Evolutionary conservation across 2,113 vertebrate genomes (phyloP), one percentile per base, ranked within the genome.

Genomic region (Polypterus senegalus): DNA sequence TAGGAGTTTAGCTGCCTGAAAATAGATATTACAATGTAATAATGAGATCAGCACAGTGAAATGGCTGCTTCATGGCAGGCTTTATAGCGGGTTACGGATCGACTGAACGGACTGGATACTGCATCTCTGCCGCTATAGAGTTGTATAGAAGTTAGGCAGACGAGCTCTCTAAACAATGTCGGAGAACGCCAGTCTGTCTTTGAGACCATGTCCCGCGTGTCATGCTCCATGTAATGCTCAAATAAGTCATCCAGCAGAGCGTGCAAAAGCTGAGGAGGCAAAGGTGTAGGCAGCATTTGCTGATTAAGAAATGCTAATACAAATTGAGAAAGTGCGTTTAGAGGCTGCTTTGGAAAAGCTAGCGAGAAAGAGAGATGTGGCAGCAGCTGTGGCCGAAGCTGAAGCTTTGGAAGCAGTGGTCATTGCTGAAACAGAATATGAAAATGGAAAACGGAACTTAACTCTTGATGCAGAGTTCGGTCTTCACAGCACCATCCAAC

Each of bases 341-440:
- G 64, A 71, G 47, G 62, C 57, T 27, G 61, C 66, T 1, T 65
- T 71, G 7, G 55, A 63, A 49, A 55, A 61, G n/a, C n/a, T n/a
- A n/a, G n/a, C n/a, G n/a, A n/a, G n/a, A 8, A 9, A 64, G 3
- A 68, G 53, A 46, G 64, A 68, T 4, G 46, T 51, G 44, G 61
- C 66, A 51, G 47, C 53, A 48, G 70, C 59, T 4, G 10, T 66
- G 3, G 61, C 63, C 3, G 56, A 68, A 9, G 66, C 59, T 3
- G 59, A 71, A 47, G 62, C 54, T 1, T 54, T 63, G 1, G 57
- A 67, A 60, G 65, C 63, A 48, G 62, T 62, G 4, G 65, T 48
- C 27, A 27, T 27, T 27, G 27, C 27, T 27, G 27, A 27, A 27
- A 27, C 27, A 27, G n/a, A 27, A 27, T 27, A 27, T 27, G 27